Base-by-base conservation (phyloP, 2,797 vertebrate genomes). In the Notolepis coatsorum region DNA sequence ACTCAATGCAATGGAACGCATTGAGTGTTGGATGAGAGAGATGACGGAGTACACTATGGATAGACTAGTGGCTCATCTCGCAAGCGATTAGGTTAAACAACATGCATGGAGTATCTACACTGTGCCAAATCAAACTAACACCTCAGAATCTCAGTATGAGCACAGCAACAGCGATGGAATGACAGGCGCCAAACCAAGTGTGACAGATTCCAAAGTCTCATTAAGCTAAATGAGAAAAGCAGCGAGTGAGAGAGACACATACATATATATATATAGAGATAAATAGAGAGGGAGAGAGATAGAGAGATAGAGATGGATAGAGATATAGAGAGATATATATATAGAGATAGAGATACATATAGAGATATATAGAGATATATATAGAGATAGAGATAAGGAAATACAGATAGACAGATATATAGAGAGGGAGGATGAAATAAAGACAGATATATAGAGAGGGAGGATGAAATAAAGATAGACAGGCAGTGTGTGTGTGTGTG, bases 171-270 rank as follows among this genome's bases (percentile, higher is more conserved):
- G 71, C 65, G 67, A 72, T 69, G 80, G 78, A 91, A 57, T 91
- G 92, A 92, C 88, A 87, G 78, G 87, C 81, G 86, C 85, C 86
- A 91, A 89, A 91, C 83, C 79, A 65, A 70, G 79, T 84, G 74
- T 90, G 92, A 90, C 91, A 92, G 68, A 88, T 90, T 91, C 79
- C 59, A 70, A 92, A 92, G 91, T 89, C 77, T 74, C 84, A 92
- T 93, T 92, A 91, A 88, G 86, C 71, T 85, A 79, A 80, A 78
- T 68, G 75, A 73, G 57, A 73, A 63, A 73, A 30, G 38, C 35
- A 49, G 18, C 30, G 84, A 89, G 86, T 80, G 79, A 85, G 74
- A 88, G 83, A 82, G 35, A 54, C 1, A 27, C 54, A 75, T 51
- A 56, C 70, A 71, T 12, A 15, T 56, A 74, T 69, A 74, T 8